phyloP scores from a whole-genome alignment of 2,797 vertebrate genomes.

The Acridotheres tristis region DNA sequence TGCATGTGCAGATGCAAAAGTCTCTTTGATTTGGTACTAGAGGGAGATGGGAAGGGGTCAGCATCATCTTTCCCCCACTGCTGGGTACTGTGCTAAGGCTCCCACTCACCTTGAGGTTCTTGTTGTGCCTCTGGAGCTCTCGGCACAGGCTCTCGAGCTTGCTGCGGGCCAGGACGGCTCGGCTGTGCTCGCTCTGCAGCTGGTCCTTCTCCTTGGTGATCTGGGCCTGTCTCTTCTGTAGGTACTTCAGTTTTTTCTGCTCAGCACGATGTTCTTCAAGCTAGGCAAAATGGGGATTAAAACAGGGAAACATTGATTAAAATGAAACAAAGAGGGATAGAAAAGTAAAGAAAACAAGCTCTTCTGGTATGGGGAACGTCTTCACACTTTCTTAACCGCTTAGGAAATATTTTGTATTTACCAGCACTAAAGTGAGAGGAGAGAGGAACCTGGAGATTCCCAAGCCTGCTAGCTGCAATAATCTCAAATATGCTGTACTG shows the following conservation, averaged over 20 bases:
- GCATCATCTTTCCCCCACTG: background rate
- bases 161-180: conserved; percentile 83
- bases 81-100: background rate
- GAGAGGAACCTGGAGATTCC: background rate
- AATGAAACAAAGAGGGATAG: background rate
- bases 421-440: background rate
- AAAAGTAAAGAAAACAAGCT: background rate
- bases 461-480: background rate
- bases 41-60: background rate
- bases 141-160: conserved; percentile 89
- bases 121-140: conserved; percentile 91
- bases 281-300: conserved; percentile 46
- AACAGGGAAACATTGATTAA: background rate
- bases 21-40: background rate
- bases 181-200: conserved; percentile 84
- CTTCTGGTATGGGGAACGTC: background rate
- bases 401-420: background rate
- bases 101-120: conserved; percentile 86
- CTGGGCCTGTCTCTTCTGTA: conserved; percentile 82
- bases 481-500: background rate
- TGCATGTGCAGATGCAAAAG: background rate
- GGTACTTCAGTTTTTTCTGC: conserved; percentile 79
- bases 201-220: conserved; percentile 85
- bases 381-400: background rate
- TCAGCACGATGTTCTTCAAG: conserved; percentile 80